Evolutionary conservation across 2,797 vertebrate species (phyloP), one percentile per base, ranked within the genome.

Genomic region (Knipowitschia caucasica): DNA sequence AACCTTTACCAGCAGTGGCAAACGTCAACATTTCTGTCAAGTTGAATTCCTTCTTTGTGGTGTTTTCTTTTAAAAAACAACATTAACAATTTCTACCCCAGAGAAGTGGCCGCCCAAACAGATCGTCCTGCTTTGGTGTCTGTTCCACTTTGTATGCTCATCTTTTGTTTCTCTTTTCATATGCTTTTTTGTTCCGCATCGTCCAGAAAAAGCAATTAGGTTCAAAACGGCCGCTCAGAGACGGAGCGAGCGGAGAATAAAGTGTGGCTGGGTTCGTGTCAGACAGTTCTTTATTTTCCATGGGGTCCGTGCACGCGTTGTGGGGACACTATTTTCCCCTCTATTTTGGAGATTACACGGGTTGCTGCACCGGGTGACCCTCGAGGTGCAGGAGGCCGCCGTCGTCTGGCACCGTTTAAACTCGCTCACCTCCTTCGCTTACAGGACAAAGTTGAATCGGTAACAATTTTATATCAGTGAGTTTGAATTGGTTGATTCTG

Each of bases 271-370:
- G 35, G 72, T 78, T 75, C 72, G 77, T 78, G 78, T 82, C 67
- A 83, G 80, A 80, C 74, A 61, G 75, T 85, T 83, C 36, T 39
- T 86, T 36, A 71, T 65, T 71, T 74, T 84, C 86, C 65, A 77
- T 66, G 70, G 64, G 80, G 79, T 81, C 75, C 77, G 72, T 81
- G 73, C 76, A 80, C 67, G 79, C 62, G 77, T 81, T 75, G 61
- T 64, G 23, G 77, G 66, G 67, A 81, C 54, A 53, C 69, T 65
- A 74, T 83, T 86, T 85, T 71, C 66, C 77, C 82, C 61, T 85
- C 78, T 81, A 78, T 89, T 89, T 70, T 69, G 75, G 73, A 91
- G 91, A 94, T 95, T 94, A 93, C 89, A 94, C 89, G 91, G 89
- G 87, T 89, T 91, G 84, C 88, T 92, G 88, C 88, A 82, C 86